Conservation (phyloP, 2,113 vertebrate genomes). For the Tauraco erythrolophus region DNA sequence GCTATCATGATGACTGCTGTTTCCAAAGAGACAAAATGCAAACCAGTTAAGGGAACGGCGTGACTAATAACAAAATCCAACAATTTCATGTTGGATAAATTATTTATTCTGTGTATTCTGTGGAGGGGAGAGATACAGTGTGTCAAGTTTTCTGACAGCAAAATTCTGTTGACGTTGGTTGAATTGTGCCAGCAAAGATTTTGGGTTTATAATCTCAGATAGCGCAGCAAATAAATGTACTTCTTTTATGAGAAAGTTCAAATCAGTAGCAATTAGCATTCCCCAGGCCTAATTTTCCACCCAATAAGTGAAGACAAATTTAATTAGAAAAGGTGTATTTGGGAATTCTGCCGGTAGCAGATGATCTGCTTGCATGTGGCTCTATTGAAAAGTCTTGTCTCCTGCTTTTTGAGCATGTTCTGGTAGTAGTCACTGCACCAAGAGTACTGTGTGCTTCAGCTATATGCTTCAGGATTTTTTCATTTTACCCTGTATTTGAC, state of each 20-base stretch:
- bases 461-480: neutral
- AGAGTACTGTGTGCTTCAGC: neutral
- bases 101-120: neutral
- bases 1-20: neutral
- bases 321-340: constrained; percentile 51
- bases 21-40: neutral
- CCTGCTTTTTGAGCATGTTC: neutral
- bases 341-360: constrained; percentile 16
- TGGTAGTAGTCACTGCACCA: neutral
- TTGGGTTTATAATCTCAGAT: neutral
- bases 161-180: neutral
- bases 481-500: neutral
- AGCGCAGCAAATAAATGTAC: neutral
- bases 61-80: neutral
- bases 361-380: neutral
- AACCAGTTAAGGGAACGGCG: neutral
- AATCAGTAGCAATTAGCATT: constrained; percentile 46
- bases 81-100: neutral
- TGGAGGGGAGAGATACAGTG: neutral
- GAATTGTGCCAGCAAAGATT: neutral
- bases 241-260: constrained; percentile 43
- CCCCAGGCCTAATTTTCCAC: constrained; percentile 30
- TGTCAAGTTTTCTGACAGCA: neutral
- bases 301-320: constrained; percentile 44
- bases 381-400: neutral